phyloP scores from a whole-genome alignment of 2,888 invertebrate species.

The Baccha elongata region DNA sequence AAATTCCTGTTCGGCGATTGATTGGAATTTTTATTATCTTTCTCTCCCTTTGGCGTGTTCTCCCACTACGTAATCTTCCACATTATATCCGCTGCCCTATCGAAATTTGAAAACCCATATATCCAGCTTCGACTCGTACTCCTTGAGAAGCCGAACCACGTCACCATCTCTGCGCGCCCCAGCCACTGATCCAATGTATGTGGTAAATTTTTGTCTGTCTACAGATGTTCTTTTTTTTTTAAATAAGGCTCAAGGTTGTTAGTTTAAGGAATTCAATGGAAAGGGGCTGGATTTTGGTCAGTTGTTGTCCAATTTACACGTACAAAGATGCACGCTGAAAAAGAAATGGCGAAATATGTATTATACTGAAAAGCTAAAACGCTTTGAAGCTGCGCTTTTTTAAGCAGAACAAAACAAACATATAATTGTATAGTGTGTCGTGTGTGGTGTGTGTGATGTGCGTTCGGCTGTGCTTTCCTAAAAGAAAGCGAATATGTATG shows the following conservation, averaged over 20 bases:
- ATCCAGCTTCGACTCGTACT: constrained; percentile 56
- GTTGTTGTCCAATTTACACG: constrained; percentile 69
- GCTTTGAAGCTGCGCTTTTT: no score
- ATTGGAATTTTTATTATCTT: constrained; percentile 73
- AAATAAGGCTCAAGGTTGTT: constrained; percentile 69
- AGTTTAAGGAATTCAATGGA: constrained; percentile 62
- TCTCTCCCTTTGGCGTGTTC: no score
- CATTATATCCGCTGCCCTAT: constrained; percentile 53
- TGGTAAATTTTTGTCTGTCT: constrained; percentile 72
- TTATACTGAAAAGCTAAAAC: no score
- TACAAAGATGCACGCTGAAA: no score
- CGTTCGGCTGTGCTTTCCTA: no score
- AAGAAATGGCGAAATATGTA: no score
- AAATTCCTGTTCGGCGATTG: constrained; percentile 73
- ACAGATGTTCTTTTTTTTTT: constrained; percentile 66
- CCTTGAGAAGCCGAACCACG: constrained; percentile 30
- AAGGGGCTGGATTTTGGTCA: constrained; percentile 51
- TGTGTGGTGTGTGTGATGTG: no score
- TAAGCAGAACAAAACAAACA: no score
- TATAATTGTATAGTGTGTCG: no score
- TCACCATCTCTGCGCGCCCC: background rate
- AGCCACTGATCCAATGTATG: constrained; percentile 25
- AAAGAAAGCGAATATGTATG: no score
- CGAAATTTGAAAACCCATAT: constrained; percentile 68
- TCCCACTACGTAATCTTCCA: constrained; percentile 14